Percentiles rank a stretch among this genome's conserved stretches.
Conservation (phyloP, 2,888 invertebrate genomes). For the Byasa hedistus region DNA sequence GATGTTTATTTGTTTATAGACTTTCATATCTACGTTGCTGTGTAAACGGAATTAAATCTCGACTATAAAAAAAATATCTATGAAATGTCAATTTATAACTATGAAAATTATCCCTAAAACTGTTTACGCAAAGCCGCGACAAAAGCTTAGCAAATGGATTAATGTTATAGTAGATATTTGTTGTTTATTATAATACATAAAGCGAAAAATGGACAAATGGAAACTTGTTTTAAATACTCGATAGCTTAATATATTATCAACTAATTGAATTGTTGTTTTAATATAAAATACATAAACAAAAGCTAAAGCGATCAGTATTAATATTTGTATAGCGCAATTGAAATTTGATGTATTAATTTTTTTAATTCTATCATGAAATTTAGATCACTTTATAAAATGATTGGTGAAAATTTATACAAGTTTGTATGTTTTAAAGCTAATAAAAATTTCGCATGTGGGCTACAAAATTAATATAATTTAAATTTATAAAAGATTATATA, state of each 20-base stretch:
- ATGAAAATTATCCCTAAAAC: neutral
- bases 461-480: neutral
- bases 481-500: neutral
- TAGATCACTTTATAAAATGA: no score
- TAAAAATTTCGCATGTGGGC: neutral
- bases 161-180: neutral
- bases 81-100: no score
- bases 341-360: no score
- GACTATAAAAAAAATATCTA: no score
- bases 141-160: neutral
- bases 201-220: neutral
- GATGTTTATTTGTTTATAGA: neutral
- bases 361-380: no score
- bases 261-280: no score
- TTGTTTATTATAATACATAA: neutral
- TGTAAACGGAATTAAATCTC: neutral
- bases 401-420: no score
- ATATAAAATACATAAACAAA: no score
- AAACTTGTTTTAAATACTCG: no score
- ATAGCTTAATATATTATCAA: no score
- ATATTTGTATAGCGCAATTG: no score
- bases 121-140: neutral
- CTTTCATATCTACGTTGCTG: neutral
- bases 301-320: no score
- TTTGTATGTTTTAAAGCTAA: neutral